Percentiles rank a stretch among this genome's conserved stretches.
Conservation (phyloP, 2,797 vertebrate genomes). For the Paratrypauchen microcephalus region DNA sequence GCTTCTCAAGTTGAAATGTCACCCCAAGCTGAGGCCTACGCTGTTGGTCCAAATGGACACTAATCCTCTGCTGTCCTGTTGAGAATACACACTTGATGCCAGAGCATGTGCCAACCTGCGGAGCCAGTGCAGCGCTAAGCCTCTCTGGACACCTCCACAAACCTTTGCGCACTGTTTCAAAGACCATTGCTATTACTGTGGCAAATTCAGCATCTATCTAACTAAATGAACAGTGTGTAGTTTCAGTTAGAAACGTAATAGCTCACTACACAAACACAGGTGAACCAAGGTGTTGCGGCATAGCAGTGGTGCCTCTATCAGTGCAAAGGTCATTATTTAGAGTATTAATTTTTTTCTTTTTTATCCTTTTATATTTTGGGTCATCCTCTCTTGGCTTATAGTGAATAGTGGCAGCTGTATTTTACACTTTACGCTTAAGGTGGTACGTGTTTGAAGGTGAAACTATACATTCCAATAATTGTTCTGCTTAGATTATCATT, state of each 20-base stretch:
- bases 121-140: slow-evolving; percentile 72
- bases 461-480: no score
- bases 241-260: neutral
- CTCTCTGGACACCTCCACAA: slow-evolving; percentile 64
- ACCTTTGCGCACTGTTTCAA: slow-evolving; percentile 50
- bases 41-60: slow-evolving; percentile 76
- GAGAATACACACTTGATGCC: slow-evolving; percentile 65
- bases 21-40: slow-evolving; percentile 70
- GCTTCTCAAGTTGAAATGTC: slow-evolving; percentile 73
- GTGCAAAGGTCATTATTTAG: neutral
- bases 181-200: slow-evolving; percentile 38
- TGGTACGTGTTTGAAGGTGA: no score
- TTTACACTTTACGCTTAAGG: no score
- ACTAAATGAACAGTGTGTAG: neutral
- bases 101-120: slow-evolving; percentile 68
- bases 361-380: neutral
- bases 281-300: neutral
- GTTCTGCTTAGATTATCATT: neutral
- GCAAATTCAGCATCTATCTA: neutral
- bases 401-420: neutral
- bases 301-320: neutral
- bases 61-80: slow-evolving; percentile 74
- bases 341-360: neutral
- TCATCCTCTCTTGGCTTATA: neutral
- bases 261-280: neutral